A percentile compares a stretch with the other conserved stretches of the same genome.
phyloP scores from a whole-genome alignment of 2,797 vertebrate genomes.

The Lateolabrax maculatus region DNA sequence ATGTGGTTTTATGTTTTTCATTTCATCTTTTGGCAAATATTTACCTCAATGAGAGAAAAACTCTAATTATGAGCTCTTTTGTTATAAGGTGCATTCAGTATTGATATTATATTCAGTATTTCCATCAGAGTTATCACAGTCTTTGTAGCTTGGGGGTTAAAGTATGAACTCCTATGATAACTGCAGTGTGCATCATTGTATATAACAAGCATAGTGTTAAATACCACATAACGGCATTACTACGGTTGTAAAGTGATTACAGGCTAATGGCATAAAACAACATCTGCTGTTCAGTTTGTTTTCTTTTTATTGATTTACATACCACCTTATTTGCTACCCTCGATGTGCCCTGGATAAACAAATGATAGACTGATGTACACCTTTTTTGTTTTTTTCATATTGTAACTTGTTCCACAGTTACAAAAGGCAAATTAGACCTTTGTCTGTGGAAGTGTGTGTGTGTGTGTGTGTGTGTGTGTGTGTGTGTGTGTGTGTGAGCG shows the following conservation, averaged over 20 bases:
- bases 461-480: slow-evolving; percentile 17
- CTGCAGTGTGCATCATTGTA: not conserved
- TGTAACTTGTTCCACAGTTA: not conserved
- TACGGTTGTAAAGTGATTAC: not conserved
- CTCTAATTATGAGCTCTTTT: not conserved
- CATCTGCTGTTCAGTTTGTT: not conserved
- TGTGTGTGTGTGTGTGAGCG: slow-evolving; percentile 33
- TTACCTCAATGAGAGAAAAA: not conserved
- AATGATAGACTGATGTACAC: not conserved
- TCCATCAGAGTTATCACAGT: not conserved
- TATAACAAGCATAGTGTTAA: not conserved
- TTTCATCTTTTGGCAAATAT: not conserved
- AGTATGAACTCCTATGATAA: not conserved
- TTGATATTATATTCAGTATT: not conserved
- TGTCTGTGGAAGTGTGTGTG: slow-evolving; percentile 32
- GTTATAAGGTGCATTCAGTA: not conserved
- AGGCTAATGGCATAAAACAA: not conserved
- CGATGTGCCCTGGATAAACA: slow-evolving; percentile 21
- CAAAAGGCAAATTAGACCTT: slow-evolving; percentile 33
- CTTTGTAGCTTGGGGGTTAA: not conserved
- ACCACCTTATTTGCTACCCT: slow-evolving; percentile 1
- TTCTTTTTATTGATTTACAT: slow-evolving; percentile 12
- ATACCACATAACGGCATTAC: not conserved
- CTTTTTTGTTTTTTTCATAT: not conserved
- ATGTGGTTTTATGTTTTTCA: not conserved